These are phyloP conservation scores for Lasioglossum marginatum DNA, from an alignment of 2,888 invertebrate genomes.

Conservation along the genomic window DNA sequence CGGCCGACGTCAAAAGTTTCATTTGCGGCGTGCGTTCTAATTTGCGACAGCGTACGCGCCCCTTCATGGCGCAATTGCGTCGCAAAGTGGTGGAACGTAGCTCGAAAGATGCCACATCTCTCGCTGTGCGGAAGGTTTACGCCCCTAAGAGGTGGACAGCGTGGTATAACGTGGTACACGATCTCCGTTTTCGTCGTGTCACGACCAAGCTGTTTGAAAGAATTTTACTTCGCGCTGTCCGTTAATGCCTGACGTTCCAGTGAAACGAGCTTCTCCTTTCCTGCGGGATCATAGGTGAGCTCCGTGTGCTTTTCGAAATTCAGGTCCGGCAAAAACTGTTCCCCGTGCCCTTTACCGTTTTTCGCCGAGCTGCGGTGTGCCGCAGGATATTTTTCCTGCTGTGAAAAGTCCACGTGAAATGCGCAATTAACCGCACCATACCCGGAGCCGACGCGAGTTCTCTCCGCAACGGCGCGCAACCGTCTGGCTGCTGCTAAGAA, in stretches of 20 bases:
- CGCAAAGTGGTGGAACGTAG: conserved; percentile 9
- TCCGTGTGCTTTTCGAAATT: background rate
- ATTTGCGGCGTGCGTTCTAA: conserved; percentile 21
- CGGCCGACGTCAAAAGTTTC: background rate
- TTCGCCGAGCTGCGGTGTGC: background rate
- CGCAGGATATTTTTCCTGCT: conserved; percentile 33
- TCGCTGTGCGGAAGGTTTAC: conserved; percentile 22
- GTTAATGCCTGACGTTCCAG: background rate
- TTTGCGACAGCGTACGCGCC: conserved; percentile 18
- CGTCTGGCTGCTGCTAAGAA: background rate
- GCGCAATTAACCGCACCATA: conserved; percentile 42
- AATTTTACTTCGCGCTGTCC: conserved; percentile 37
- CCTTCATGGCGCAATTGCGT: conserved; percentile 23
- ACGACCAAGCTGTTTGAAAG: conserved; percentile 20
- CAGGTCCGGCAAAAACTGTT: conserved; percentile 30
- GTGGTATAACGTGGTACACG: conserved; percentile 34
- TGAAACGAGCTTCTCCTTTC: background rate
- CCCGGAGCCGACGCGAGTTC: background rate
- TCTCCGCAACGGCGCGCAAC: background rate
- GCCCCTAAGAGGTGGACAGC: background rate
- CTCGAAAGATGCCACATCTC: background rate
- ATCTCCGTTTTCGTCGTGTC: conserved; percentile 7
- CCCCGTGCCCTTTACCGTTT: conserved; percentile 13
- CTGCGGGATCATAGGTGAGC: background rate
- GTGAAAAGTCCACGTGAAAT: conserved; percentile 54